Conservation (phyloP, 2,797 vertebrate species). For the Hoplostethus mediterraneus region DNA sequence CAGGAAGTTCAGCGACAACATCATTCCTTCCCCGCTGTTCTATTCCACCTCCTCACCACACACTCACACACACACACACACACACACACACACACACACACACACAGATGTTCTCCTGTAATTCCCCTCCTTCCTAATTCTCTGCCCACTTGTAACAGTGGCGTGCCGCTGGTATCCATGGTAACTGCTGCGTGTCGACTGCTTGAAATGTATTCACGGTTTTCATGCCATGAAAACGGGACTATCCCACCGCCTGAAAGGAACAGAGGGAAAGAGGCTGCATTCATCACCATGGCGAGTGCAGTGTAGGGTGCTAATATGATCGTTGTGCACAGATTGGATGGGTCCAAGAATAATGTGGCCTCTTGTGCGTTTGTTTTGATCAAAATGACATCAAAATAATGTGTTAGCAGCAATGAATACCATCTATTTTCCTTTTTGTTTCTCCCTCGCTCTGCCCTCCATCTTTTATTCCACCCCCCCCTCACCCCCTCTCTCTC, state of each 20-base stretch:
- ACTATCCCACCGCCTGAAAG: conserved; percentile 42
- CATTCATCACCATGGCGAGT: conserved; percentile 49
- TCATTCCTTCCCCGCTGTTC: conserved; percentile 23
- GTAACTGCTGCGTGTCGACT: conserved; percentile 47
- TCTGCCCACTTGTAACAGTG: conserved; percentile 53
- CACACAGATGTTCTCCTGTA: conserved; percentile 61
- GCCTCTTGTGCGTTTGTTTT: conserved; percentile 10
- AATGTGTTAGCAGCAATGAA: background rate
- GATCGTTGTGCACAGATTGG: conserved; percentile 12
- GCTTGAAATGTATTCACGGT: conserved; percentile 57
- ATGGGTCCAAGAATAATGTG: background rate
- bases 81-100: conserved; percentile 47
- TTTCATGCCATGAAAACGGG: conserved; percentile 32
- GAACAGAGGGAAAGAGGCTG: conserved; percentile 30
- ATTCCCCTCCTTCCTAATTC: conserved; percentile 44
- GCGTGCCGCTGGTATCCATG: conserved; percentile 66
- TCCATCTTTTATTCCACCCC: background rate
- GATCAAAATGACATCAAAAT: no score
- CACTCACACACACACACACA: conserved; percentile 28
- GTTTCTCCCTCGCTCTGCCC: background rate
- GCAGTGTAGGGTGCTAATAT: conserved; percentile 9
- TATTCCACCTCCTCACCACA: conserved; percentile 27
- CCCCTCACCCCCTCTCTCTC: background rate
- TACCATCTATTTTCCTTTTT: background rate
- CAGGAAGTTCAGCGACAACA: conserved; percentile 64